A percentile compares a stretch with the other conserved stretches of the same genome.
phyloP scores from a whole-genome alignment of 2,888 invertebrate species.

The Limnephilus marmoratus region DNA sequence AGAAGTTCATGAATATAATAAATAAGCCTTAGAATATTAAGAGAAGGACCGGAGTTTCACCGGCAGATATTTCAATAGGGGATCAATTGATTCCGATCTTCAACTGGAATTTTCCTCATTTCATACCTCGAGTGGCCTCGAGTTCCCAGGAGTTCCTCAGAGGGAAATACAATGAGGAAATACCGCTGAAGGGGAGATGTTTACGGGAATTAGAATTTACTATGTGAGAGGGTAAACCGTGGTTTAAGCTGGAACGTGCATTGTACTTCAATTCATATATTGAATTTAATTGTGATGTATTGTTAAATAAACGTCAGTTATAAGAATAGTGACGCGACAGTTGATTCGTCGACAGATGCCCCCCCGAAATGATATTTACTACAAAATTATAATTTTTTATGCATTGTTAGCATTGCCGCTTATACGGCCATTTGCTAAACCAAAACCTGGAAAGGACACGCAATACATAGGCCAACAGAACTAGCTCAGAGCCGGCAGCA shows the following conservation, averaged over 20 bases:
- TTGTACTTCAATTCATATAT: neutral
- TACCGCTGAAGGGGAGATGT: conserved; percentile 41
- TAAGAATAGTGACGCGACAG: too few species aligned
- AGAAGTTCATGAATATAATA: too few species aligned
- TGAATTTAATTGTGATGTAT: neutral
- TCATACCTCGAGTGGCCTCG: neutral
- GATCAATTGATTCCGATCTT: neutral
- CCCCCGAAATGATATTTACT: too few species aligned
- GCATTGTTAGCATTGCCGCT: too few species aligned
- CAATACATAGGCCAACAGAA: too few species aligned
- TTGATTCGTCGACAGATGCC: too few species aligned
- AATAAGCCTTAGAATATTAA: neutral
- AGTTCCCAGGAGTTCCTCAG: neutral
- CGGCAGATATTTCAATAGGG: neutral
- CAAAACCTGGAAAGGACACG: too few species aligned
- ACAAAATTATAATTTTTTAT: too few species aligned
- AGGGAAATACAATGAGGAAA: neutral
- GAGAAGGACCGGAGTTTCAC: neutral
- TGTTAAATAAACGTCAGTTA: too few species aligned
- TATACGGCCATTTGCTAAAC: too few species aligned
- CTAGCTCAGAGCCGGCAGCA: too few species aligned
- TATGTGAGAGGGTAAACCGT: neutral
- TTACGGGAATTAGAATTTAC: conserved; percentile 26
- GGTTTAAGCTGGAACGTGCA: neutral
- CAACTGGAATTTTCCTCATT: conserved; percentile 7